Percentiles rank a stretch among this genome's conserved stretches.
Evolutionary conservation across 1,140 invertebrate species (phyloP).

Genomic region (Rhynchophorus ferrugineus): DNA sequence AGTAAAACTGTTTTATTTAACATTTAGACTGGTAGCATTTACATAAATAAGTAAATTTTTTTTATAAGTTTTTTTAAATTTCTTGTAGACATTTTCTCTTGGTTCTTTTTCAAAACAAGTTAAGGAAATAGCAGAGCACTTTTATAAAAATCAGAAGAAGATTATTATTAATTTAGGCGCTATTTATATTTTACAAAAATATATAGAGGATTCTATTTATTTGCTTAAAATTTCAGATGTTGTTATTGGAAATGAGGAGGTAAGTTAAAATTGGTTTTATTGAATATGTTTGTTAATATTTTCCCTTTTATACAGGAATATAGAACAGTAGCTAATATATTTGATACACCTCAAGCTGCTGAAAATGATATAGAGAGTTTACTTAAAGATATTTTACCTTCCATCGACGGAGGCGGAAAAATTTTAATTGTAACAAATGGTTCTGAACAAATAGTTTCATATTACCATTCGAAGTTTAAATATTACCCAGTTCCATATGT

Average conservation of each 20-base stretch:
- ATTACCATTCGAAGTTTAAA: background rate
- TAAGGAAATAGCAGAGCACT: conserved; percentile 7
- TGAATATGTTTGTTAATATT: background rate
- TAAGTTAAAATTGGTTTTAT: conserved; percentile 8
- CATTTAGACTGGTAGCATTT: no score
- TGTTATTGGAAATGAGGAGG: conserved; percentile 66
- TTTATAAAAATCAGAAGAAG: conserved; percentile 38
- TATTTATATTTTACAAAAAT: conserved; percentile 57
- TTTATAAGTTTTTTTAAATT: background rate
- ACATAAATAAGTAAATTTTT: background rate
- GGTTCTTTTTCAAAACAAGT: conserved; percentile 1
- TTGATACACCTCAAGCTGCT: background rate
- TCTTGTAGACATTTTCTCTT: conserved; percentile 14
- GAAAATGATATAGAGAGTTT: background rate
- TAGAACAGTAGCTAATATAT: background rate
- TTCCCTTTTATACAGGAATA: background rate
- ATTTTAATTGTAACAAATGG: background rate
- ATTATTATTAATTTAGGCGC: conserved; percentile 65
- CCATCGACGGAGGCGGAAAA: background rate
- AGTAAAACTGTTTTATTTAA: no score
- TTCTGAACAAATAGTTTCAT: background rate
- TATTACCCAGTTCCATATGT: conserved; percentile 29
- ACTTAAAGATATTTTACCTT: background rate
- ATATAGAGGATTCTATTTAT: conserved; percentile 45
- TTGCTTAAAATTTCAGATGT: conserved; percentile 57